Conservation (phyloP, 2,113 vertebrate species). For the Heloderma charlesbogerti region DNA sequence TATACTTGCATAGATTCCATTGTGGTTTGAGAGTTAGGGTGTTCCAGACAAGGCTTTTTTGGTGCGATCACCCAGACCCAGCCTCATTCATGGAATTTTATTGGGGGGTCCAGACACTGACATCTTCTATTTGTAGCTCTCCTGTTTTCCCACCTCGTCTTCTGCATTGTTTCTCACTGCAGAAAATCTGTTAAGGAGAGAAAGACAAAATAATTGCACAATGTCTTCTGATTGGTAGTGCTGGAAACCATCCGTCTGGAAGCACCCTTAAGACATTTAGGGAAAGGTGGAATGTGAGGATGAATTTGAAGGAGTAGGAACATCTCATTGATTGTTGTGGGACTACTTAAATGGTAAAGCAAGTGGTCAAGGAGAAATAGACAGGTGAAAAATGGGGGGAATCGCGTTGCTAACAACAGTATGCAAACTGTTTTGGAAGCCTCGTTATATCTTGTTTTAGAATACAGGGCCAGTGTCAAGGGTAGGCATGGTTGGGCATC, state of each 20-base stretch:
- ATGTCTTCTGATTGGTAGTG: background rate
- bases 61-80: background rate
- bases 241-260: background rate
- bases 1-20: background rate
- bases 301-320: background rate
- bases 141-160: too few relatives aligned
- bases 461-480: background rate
- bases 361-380: background rate
- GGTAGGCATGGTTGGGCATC: too few relatives aligned
- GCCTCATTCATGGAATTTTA: background rate
- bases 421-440: constrained; percentile 39
- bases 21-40: background rate
- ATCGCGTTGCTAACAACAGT: background rate
- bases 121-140: too few relatives aligned
- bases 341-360: background rate
- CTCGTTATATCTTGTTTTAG: constrained; percentile 2
- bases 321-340: background rate
- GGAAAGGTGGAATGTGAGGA: too few relatives aligned
- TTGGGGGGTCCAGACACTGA: too few relatives aligned
- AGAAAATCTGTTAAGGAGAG: too few relatives aligned
- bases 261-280: background rate
- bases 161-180: too few relatives aligned
- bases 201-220: background rate
- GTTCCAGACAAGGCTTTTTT: background rate
- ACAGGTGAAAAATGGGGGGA: background rate